Conservation (phyloP, 2,888 invertebrate genomes). For the Nomada ruficornis region DNA sequence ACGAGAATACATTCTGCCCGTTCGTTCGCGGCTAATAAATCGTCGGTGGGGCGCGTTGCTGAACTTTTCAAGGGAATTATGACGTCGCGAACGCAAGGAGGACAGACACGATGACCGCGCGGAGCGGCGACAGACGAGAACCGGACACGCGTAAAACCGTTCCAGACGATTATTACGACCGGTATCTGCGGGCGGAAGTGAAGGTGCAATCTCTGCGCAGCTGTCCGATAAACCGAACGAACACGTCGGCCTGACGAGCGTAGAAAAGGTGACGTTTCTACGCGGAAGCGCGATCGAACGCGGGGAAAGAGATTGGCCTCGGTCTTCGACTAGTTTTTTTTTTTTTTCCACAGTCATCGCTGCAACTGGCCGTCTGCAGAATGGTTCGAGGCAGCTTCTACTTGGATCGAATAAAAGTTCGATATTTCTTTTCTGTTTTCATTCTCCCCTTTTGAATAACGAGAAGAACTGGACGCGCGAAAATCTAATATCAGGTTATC, state of each 20-base stretch:
- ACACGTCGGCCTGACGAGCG: constrained; percentile 16
- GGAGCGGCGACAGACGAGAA: not conserved
- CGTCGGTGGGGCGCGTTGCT: not conserved
- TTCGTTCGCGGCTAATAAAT: constrained; percentile 26
- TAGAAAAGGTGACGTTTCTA: constrained; percentile 51
- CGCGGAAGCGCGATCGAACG: constrained; percentile 33
- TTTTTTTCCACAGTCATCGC: not conserved
- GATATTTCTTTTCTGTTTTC: too few relatives aligned
- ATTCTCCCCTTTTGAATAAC: too few relatives aligned
- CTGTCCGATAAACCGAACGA: constrained; percentile 42
- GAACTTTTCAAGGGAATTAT: constrained; percentile 16
- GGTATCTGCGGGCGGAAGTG: constrained; percentile 47
- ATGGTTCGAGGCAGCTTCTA: not conserved
- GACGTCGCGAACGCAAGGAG: not conserved
- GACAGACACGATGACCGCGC: not conserved
- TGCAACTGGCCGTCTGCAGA: not conserved
- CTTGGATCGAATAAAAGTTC: too few relatives aligned
- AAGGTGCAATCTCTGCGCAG: constrained; percentile 46
- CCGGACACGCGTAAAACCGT: constrained; percentile 30
- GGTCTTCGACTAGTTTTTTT: constrained; percentile 11
- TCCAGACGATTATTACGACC: constrained; percentile 27
- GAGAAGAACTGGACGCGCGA: too few relatives aligned
- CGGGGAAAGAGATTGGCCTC: constrained; percentile 15
- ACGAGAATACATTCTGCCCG: not conserved
- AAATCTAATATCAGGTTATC: too few relatives aligned